Percentiles rank a stretch among this genome's conserved stretches.
Conservation (phyloP, 2,113 vertebrate genomes). For the Erpornis zantholeuca region DNA sequence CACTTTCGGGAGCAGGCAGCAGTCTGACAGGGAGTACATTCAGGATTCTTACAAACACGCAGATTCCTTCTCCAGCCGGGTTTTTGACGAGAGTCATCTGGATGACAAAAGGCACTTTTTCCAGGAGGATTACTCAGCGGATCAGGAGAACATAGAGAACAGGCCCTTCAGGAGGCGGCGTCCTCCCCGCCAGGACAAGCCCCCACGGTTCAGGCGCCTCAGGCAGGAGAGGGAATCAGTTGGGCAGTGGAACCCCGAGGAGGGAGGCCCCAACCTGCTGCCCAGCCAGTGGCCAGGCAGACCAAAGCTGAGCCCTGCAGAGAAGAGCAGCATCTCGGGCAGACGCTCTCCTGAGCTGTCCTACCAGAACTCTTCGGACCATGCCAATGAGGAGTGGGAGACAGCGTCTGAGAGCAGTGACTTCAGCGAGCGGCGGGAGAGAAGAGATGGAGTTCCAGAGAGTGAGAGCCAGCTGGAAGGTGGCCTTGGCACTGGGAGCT, state of each 20-base stretch:
- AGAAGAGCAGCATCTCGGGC: constrained; percentile 74
- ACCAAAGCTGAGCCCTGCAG: constrained; percentile 69
- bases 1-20: constrained; percentile 71
- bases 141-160: constrained; percentile 85
- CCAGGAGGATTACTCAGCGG: constrained; percentile 77
- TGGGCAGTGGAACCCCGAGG: constrained; percentile 87
- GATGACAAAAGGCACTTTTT: constrained; percentile 80
- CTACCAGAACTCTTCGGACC: constrained; percentile 80
- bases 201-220: constrained; percentile 90
- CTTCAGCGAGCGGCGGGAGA: constrained; percentile 88
- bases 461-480: constrained; percentile 76
- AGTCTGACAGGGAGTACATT: constrained; percentile 78
- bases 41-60: constrained; percentile 82
- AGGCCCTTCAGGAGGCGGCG: constrained; percentile 86
- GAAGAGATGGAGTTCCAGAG: constrained; percentile 71
- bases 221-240: constrained; percentile 85
- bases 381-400: constrained; percentile 93
- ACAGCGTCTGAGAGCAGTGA: constrained; percentile 95
- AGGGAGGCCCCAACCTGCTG: constrained; percentile 80
- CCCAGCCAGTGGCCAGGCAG: constrained; percentile 82
- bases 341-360: constrained; percentile 72
- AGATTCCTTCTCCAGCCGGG: constrained; percentile 77
- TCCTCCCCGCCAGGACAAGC: constrained; percentile 95
- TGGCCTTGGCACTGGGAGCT: constrained; percentile 66
- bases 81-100: constrained; percentile 79